Percentiles rank a stretch among this genome's conserved stretches.
Conservation (phyloP, 2,113 vertebrate species). For the Solea solea region DNA sequence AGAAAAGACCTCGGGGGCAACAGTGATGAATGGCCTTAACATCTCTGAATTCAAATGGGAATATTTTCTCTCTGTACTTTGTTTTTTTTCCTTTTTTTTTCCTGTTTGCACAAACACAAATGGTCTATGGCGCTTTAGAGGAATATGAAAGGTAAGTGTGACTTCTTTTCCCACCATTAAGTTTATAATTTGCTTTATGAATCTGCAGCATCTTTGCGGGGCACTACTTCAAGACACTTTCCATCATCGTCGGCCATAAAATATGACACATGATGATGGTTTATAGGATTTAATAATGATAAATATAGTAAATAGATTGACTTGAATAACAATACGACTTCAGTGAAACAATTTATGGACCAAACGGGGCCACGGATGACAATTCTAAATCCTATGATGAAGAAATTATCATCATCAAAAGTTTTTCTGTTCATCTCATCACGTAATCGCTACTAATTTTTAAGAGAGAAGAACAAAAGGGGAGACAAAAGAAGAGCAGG, state of each 20-base stretch:
- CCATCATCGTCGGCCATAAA: too few relatives aligned
- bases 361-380: too few relatives aligned
- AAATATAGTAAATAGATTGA: too few relatives aligned
- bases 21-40: conserved; percentile 44
- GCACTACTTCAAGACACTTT: neutral
- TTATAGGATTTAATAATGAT: too few relatives aligned
- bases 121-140: neutral
- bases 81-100: neutral
- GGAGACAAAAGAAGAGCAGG: neutral
- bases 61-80: conserved; percentile 19
- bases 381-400: too few relatives aligned
- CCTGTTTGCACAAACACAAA: conserved; percentile 24
- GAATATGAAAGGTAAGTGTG: conserved; percentile 21
- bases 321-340: too few relatives aligned
- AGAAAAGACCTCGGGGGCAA: conserved; percentile 38
- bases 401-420: too few relatives aligned
- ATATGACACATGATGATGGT: too few relatives aligned
- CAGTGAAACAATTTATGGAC: too few relatives aligned
- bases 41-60: conserved; percentile 26
- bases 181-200: conserved; percentile 6
- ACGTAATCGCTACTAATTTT: neutral
- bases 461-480: neutral
- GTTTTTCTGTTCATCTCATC: neutral
- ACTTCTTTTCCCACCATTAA: conserved; percentile 20
- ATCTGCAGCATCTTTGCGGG: too few relatives aligned